phyloP scores from a whole-genome alignment of 2,888 invertebrate genomes.

The Mythimna pallens region DNA sequence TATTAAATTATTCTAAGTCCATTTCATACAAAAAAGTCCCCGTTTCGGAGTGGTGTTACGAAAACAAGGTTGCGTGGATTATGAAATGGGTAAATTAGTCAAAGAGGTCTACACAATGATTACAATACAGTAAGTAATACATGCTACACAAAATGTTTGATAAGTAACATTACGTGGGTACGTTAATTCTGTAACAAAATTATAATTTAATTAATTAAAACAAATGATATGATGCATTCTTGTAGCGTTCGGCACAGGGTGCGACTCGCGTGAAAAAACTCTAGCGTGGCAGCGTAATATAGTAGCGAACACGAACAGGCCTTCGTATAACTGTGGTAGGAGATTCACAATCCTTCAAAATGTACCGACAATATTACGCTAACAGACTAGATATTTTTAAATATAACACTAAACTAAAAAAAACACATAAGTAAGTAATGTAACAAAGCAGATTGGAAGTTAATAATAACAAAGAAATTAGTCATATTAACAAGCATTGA shows the following conservation, averaged over 20 bases:
- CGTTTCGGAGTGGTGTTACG: slow-evolving; percentile 76
- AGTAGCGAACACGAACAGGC: slow-evolving; percentile 48
- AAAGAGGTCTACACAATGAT: slow-evolving; percentile 65
- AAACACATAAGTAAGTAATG: slow-evolving; percentile 73
- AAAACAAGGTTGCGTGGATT: slow-evolving; percentile 63
- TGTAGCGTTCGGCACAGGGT: slow-evolving; percentile 84
- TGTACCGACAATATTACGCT: slow-evolving; percentile 64
- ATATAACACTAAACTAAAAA: slow-evolving; percentile 82
- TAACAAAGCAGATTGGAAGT: slow-evolving; percentile 69
- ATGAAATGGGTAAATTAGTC: slow-evolving; percentile 76
- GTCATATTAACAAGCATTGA: slow-evolving; percentile 66
- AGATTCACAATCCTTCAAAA: slow-evolving; percentile 49
- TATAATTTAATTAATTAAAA: slow-evolving; percentile 88
- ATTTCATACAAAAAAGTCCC: slow-evolving; percentile 90
- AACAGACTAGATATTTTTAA: slow-evolving; percentile 66
- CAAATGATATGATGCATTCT: slow-evolving; percentile 91
- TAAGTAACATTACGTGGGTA: slow-evolving; percentile 82
- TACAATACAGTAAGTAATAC: slow-evolving; percentile 68
- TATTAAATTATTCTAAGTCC: slow-evolving; percentile 67
- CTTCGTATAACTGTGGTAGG: slow-evolving; percentile 36
- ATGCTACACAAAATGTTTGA: slow-evolving; percentile 77
- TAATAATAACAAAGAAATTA: slow-evolving; percentile 65
- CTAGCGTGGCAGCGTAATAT: slow-evolving; percentile 69
- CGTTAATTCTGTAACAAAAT: slow-evolving; percentile 82
- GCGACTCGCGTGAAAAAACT: slow-evolving; percentile 78